Conservation (phyloP, 1,140 invertebrate genomes). For the Gonioctena quinquepunctata region DNA sequence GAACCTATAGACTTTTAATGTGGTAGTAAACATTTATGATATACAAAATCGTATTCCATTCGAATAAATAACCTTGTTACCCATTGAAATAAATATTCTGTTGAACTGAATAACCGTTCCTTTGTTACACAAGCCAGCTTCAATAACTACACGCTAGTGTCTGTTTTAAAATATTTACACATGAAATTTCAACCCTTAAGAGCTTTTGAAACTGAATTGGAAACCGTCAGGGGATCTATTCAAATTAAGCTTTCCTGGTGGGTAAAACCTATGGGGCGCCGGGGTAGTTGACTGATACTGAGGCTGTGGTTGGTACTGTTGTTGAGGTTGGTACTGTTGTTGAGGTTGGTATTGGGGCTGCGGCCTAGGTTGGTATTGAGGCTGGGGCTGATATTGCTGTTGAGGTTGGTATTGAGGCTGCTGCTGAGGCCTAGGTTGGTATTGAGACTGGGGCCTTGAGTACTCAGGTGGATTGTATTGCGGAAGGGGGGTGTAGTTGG, state of each 20-base stretch:
- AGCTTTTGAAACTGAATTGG: conserved; percentile 10
- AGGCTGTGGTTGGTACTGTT: conserved; percentile 53
- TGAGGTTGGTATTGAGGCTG: conserved; percentile 59
- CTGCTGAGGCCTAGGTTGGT: conserved; percentile 58
- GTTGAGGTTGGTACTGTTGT: conserved; percentile 52
- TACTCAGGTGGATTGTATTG: conserved; percentile 67
- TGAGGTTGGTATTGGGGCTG: conserved; percentile 56
- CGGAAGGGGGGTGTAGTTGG: conserved; percentile 61
- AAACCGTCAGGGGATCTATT: conserved; percentile 80
- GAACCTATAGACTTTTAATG: no score
- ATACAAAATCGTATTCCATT: no score
- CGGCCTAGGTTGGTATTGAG: conserved; percentile 52
- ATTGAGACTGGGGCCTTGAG: conserved; percentile 58
- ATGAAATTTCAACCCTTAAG: not conserved
- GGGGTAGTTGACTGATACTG: conserved; percentile 63
- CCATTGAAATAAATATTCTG: no score
- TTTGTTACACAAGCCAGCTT: no score
- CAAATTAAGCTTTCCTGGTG: conserved; percentile 79
- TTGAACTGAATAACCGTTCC: no score
- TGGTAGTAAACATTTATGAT: no score
- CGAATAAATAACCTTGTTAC: no score
- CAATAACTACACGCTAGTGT: no score
- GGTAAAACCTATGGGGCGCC: conserved; percentile 73
- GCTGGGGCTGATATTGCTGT: conserved; percentile 60
- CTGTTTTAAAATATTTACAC: not conserved